Percentiles rank a stretch among this genome's conserved stretches.
These are phyloP conservation scores for Eulimnadia texana DNA, from an alignment of 1,140 invertebrate genomes.

Conservation along the genomic window DNA sequence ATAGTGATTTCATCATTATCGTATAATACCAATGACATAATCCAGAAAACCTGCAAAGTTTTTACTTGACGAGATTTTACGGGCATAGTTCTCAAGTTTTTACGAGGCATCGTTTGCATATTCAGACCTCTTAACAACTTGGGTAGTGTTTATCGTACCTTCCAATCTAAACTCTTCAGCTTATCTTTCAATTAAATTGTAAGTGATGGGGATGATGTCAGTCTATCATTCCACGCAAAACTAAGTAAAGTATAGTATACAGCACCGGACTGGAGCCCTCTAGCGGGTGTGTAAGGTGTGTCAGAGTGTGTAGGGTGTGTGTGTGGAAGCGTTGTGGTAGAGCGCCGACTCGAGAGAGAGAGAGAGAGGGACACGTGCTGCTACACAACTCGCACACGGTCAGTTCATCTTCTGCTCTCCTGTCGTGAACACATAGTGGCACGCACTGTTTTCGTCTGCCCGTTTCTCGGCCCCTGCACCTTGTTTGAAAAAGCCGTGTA, in stretches of 20 bases:
- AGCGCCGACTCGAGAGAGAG: neutral
- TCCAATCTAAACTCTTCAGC: neutral
- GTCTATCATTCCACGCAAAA: neutral
- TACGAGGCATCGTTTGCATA: neutral
- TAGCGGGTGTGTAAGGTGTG: neutral
- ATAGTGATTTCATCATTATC: neutral
- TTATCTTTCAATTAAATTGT: neutral
- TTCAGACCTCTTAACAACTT: neutral
- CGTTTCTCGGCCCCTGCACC: too few species aligned
- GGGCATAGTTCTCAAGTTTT: neutral
- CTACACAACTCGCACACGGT: neutral
- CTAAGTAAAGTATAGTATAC: neutral
- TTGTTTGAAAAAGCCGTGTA: neutral
- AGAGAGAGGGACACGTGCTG: neutral
- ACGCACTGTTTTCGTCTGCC: neutral
- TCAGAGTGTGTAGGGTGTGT: neutral
- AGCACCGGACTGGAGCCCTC: too few species aligned
- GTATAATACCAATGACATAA: neutral
- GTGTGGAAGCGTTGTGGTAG: too few species aligned
- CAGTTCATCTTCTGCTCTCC: neutral
- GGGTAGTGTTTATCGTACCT: neutral
- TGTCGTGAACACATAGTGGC: neutral
- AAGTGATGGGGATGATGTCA: neutral
- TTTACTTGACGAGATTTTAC: neutral
- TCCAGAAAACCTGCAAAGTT: neutral